Evolutionary conservation across 1,140 invertebrate species (phyloP).

Genomic region (Solenopsis fugax): DNA sequence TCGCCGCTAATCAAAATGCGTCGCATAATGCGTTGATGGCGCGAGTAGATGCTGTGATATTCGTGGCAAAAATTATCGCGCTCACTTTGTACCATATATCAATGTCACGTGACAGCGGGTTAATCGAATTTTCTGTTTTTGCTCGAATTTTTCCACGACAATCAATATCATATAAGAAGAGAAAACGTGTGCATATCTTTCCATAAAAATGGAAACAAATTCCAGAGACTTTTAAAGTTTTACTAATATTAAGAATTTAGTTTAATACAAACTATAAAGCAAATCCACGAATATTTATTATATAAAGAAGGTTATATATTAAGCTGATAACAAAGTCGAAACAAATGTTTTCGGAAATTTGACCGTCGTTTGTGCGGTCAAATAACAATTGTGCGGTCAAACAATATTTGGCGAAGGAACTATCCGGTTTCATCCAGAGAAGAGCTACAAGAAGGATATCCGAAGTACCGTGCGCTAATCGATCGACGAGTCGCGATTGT

Average conservation of each 20-base stretch:
- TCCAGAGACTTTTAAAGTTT: background rate
- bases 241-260: background rate
- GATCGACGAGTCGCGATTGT: conserved; percentile 29
- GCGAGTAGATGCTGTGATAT: conserved; percentile 41
- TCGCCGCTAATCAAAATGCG: conserved; percentile 43
- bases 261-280: background rate
- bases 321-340: background rate
- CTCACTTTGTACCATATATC: conserved; percentile 17
- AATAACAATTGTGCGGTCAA: no score
- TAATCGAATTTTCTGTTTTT: conserved; percentile 34
- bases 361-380: background rate
- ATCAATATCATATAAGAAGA: background rate
- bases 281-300: background rate
- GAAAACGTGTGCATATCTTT: background rate
- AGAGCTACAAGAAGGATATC: background rate
- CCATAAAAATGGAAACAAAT: background rate
- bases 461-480: background rate
- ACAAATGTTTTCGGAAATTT: background rate
- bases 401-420: conserved; percentile 4
- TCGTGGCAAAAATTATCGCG: conserved; percentile 42
- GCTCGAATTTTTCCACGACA: background rate
- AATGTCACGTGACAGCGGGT: conserved; percentile 11
- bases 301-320: background rate
- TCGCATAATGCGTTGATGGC: conserved; percentile 21
- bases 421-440: background rate